Percentiles rank a stretch among this genome's conserved stretches.
Evolutionary conservation across 2,888 invertebrate genomes (phyloP).

Genomic region (Trachelus stipa): DNA sequence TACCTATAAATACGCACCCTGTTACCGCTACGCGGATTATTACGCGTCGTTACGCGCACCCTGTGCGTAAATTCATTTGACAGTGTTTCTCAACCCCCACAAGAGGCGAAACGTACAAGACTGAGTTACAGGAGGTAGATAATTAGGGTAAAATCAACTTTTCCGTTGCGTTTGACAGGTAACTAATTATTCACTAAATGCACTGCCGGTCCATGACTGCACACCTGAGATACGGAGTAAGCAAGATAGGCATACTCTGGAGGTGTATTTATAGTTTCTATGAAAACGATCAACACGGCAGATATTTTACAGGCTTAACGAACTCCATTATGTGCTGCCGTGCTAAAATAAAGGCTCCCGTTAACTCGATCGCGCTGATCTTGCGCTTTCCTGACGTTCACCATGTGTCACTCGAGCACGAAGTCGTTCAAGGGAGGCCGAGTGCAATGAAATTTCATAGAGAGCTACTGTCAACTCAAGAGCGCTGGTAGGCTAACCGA

Average conservation of each 20-base stretch:
- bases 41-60: constrained; percentile 20
- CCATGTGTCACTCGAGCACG: background rate
- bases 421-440: background rate
- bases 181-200: background rate
- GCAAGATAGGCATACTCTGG: background rate
- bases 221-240: background rate
- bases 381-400: background rate
- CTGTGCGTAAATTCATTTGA: constrained; percentile 15
- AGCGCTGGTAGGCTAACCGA: background rate
- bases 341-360: background rate
- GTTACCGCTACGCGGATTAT: constrained; percentile 9
- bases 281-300: background rate
- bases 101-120: background rate
- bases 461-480: background rate
- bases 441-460: background rate
- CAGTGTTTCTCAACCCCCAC: background rate
- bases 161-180: background rate
- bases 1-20: constrained; percentile 10
- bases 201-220: background rate
- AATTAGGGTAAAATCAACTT: background rate
- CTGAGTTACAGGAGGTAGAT: background rate
- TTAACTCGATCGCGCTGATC: background rate
- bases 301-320: background rate
- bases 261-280: background rate
- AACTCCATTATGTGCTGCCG: background rate